phyloP scores from a whole-genome alignment of 2,797 vertebrate genomes.

The Oryzias sinensis region DNA sequence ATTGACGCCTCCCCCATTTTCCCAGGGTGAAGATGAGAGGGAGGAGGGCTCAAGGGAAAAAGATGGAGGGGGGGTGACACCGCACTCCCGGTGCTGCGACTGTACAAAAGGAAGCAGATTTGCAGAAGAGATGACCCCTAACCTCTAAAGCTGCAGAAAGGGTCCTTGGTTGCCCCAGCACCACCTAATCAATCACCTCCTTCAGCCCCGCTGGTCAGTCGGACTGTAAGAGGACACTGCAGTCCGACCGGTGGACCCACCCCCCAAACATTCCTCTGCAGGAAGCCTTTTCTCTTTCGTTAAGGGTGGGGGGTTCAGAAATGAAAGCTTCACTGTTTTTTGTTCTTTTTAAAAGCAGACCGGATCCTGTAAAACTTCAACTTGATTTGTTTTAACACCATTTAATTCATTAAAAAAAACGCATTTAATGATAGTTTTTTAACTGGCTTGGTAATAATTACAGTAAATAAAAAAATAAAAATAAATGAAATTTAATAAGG shows the following conservation, averaged over 20 bases:
- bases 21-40: slow-evolving; percentile 89
- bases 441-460: too few species aligned
- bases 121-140: slow-evolving; percentile 91
- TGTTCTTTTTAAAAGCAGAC: background rate
- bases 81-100: slow-evolving; percentile 82
- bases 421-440: background rate
- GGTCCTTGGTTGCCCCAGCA: slow-evolving; percentile 90
- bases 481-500: too few species aligned
- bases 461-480: too few species aligned
- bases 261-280: slow-evolving; percentile 57
- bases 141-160: slow-evolving; percentile 89
- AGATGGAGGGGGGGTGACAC: slow-evolving; percentile 61
- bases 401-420: background rate
- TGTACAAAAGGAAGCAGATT: slow-evolving; percentile 98
- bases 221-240: slow-evolving; percentile 93
- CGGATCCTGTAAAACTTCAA: slow-evolving; percentile 1
- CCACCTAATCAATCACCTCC: slow-evolving; percentile 98
- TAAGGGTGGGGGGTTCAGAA: slow-evolving; percentile 1
- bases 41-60: slow-evolving; percentile 50
- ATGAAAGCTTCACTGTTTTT: slow-evolving; percentile 22
- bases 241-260: slow-evolving; percentile 60
- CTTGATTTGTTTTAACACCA: slow-evolving; percentile 1
- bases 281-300: slow-evolving; percentile 11
- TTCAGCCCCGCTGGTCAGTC: slow-evolving; percentile 80
- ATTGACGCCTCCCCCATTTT: slow-evolving; percentile 90